phyloP scores from a whole-genome alignment of 2,113 vertebrate species.

The Phrynocephalus versicolor region DNA sequence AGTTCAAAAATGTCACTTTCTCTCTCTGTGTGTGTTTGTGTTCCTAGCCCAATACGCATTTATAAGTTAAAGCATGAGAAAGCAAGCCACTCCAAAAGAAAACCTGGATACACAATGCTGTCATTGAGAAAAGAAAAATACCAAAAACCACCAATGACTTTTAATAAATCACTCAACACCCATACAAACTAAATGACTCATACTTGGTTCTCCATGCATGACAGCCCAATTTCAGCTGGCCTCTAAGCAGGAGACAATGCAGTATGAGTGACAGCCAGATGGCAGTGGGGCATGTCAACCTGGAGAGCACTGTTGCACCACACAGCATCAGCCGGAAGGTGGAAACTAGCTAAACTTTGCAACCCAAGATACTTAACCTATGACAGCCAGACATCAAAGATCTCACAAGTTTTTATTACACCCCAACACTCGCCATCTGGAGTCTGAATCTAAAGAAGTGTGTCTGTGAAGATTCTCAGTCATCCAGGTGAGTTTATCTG shows the following conservation, averaged over 20 bases:
- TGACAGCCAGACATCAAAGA: no score
- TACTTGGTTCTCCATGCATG: neutral
- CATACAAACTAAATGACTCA: neutral
- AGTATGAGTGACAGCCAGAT: neutral
- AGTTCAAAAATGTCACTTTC: neutral
- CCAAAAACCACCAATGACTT: neutral
- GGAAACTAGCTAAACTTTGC: neutral
- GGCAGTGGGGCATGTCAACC: neutral
- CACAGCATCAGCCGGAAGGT: neutral
- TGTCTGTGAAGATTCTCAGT: no score
- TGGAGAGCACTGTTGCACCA: no score
- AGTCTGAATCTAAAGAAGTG: no score
- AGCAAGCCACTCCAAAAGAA: neutral
- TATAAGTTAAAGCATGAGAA: neutral
- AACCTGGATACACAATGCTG: neutral
- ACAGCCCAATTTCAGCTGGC: neutral
- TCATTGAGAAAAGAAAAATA: neutral
- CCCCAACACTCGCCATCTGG: neutral
- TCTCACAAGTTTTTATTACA: neutral
- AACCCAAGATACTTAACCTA: neutral
- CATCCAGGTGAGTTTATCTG: no score
- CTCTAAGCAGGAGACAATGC: neutral
- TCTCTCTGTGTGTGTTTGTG: neutral
- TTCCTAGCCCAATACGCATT: neutral
- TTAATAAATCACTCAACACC: constrained; percentile 1